phyloP scores from a whole-genome alignment of 2,113 vertebrate species.

The Rallus limicola region DNA sequence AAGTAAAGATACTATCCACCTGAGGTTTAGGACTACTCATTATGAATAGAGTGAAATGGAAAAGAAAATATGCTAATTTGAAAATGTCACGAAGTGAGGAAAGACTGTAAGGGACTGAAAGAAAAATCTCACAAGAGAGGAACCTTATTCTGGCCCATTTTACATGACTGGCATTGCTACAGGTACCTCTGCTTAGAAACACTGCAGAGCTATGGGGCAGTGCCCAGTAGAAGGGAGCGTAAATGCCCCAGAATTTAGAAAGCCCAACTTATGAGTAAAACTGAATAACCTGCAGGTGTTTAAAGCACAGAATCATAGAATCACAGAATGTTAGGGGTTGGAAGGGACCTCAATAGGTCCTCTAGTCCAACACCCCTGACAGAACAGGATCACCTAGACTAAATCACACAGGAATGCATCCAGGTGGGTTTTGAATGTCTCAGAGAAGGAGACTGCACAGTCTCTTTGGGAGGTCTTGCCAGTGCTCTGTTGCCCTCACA shows the following conservation, averaged over 20 bases:
- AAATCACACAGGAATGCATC: too few relatives aligned
- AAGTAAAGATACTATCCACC: not conserved
- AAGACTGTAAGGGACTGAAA: not conserved
- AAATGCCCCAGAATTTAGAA: not conserved
- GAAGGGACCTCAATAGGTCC: too few relatives aligned
- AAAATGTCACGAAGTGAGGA: not conserved
- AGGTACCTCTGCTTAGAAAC: not conserved
- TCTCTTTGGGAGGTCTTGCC: too few relatives aligned
- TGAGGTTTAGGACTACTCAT: not conserved
- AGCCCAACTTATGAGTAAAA: not conserved
- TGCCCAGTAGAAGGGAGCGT: not conserved
- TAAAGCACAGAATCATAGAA: too few relatives aligned
- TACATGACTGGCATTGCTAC: not conserved
- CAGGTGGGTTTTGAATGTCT: too few relatives aligned
- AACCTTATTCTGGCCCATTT: not conserved
- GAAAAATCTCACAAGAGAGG: not conserved
- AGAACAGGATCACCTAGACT: too few relatives aligned
- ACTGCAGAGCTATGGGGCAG: fast-evolving
- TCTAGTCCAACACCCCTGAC: too few relatives aligned
- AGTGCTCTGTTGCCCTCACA: too few relatives aligned
- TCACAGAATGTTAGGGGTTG: too few relatives aligned
- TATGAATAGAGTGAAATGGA: not conserved
- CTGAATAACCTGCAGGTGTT: not conserved
- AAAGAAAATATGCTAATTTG: not conserved
- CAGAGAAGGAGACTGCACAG: too few relatives aligned